Conservation (phyloP, 1,140 invertebrate genomes). For the Drosophila pectinifera region DNA sequence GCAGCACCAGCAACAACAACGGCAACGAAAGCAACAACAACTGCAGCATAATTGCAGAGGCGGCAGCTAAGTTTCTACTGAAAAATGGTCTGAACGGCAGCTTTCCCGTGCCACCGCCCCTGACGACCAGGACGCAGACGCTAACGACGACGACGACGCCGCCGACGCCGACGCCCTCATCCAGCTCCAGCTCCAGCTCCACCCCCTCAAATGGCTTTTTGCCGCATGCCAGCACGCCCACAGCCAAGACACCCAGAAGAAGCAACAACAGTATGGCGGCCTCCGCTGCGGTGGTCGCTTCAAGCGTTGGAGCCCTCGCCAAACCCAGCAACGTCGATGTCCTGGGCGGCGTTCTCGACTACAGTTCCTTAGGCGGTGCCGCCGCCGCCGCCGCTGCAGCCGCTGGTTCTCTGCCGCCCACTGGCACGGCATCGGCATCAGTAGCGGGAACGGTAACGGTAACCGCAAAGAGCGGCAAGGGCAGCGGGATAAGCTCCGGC, state of each 20-base stretch:
- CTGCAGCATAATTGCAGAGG: slow-evolving; percentile 76
- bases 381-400: slow-evolving; percentile 38
- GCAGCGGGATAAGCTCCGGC: slow-evolving; percentile 13
- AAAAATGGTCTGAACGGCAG: slow-evolving; percentile 82
- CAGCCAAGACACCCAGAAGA: slow-evolving; percentile 57
- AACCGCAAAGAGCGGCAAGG: slow-evolving; percentile 50
- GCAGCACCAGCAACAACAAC: slow-evolving; percentile 32
- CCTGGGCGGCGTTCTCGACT: slow-evolving; percentile 72
- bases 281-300: slow-evolving; percentile 62
- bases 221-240: slow-evolving; percentile 59
- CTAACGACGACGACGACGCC: slow-evolving; percentile 18
- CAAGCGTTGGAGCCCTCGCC: slow-evolving; percentile 35
- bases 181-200: slow-evolving; percentile 36
- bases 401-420: slow-evolving; percentile 22
- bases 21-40: slow-evolving; percentile 53
- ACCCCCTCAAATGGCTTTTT: slow-evolving; percentile 70
- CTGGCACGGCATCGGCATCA: slow-evolving; percentile 8
- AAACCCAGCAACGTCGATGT: slow-evolving; percentile 52
- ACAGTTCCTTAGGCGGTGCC: slow-evolving; percentile 62
- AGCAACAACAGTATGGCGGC: slow-evolving; percentile 66
- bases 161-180: slow-evolving; percentile 30
- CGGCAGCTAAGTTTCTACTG: slow-evolving; percentile 77
- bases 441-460: slow-evolving; percentile 6
- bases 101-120: slow-evolving; percentile 64
- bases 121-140: slow-evolving; percentile 41